Base-by-base conservation (phyloP, 2,888 invertebrate species). In the Ophraella communa region DNA sequence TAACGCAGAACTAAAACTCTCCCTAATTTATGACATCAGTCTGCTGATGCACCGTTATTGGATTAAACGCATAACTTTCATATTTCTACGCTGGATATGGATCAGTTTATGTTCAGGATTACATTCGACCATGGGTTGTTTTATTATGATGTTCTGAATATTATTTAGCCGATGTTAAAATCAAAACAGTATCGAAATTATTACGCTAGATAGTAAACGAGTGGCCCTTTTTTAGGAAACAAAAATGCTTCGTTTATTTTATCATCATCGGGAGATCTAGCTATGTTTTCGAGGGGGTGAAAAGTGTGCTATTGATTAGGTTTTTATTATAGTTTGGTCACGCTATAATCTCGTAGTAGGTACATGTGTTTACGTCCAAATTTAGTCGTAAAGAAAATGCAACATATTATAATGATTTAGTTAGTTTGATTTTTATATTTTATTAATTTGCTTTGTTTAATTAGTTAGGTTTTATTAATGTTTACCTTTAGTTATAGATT, bases 131-230 rank as follows among this genome's bases (percentile, higher is more conserved):
- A 52, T 20, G 30, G 44, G 44, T 60, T 60, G 52, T 60, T 60
- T 60, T 60, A 60, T 60, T 52, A 60, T 52, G 52, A 60, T 60
- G 60, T 52, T 14, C 44, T 60, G 53, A 30, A 60, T 60, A 60
- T 60, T 60, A 60, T 60, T 60, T 60, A 60, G n/a, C n/a, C 59
- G 30, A 20, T 42, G 59, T 52, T 53, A 60, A 60, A 60, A 60
- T 60, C 53, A 53, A 30, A 59, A 57, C 21, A 23, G 44, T 33
- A 27, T 45, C 60, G 33, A 21, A 44, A 52, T 60, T 60, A 60
- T 60, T 52, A 52, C 60, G 5, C 2, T 14, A 27, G 1, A 51
- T 35, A 14, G 3, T 44, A 4, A 52, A 42, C 20, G 24, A 44
- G 53, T 52, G 7, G 14, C 20, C 23, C 42, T 52, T 60, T 60